Percentiles rank a stretch among this genome's conserved stretches.
Conservation (phyloP, 2,797 vertebrate species). For the Pangasius macronema region DNA sequence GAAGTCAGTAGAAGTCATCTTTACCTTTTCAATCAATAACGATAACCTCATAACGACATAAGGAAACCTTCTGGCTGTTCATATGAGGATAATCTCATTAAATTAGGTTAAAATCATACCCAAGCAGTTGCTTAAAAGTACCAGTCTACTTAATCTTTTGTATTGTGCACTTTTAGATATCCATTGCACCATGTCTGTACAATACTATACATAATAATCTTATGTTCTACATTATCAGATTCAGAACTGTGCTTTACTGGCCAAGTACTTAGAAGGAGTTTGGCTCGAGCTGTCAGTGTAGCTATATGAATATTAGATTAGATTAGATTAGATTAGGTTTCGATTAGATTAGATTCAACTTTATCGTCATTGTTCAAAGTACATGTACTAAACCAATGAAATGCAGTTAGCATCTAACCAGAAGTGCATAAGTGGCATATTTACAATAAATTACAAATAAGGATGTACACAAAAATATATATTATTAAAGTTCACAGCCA, state of each 20-base stretch:
- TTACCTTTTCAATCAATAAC: too few species aligned
- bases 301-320: neutral
- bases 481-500: neutral
- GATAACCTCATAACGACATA: too few species aligned
- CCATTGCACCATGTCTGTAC: neutral
- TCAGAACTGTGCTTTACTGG: neutral
- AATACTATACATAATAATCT: neutral
- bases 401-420: too few species aligned
- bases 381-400: too few species aligned
- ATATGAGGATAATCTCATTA: neutral
- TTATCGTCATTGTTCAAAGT: too few species aligned
- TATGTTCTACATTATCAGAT: neutral
- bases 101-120: neutral
- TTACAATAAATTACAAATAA: too few species aligned
- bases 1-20: too few species aligned
- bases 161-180: neutral
- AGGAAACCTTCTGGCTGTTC: neutral
- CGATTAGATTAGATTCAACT: too few species aligned
- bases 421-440: too few species aligned
- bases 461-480: too few species aligned
- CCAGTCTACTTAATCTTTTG: neutral
- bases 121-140: neutral
- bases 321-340: too few species aligned
- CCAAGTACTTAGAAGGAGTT: neutral
- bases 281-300: neutral